These are phyloP conservation scores for Nyctibius bracteatus DNA, from an alignment of 2,113 vertebrate species.

Conservation along the genomic window DNA sequence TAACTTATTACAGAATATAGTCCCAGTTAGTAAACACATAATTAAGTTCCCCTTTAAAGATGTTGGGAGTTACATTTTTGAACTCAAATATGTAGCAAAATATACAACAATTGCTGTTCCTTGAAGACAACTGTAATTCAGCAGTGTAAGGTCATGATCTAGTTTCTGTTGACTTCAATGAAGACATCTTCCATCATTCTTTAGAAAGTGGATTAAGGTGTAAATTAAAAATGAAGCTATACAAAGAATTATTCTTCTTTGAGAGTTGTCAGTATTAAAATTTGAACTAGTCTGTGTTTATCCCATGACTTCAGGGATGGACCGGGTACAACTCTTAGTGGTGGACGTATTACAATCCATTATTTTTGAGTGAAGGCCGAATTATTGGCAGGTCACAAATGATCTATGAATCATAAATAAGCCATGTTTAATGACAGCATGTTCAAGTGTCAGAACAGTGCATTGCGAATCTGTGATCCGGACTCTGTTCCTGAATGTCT, in stretches of 20 bases:
- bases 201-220: not conserved
- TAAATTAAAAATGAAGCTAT: not conserved
- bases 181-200: not conserved
- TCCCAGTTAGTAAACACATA: not conserved
- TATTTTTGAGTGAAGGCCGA: not conserved
- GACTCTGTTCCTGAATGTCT: not conserved
- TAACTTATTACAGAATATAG: not conserved
- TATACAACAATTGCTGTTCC: not conserved
- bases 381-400: not conserved
- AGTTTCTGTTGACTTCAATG: not conserved
- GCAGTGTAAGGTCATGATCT: not conserved
- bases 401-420: not conserved
- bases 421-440: not conserved
- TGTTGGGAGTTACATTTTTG: not conserved
- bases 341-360: not conserved
- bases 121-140: not conserved
- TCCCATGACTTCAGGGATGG: not conserved
- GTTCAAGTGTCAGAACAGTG: not conserved
- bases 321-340: not conserved
- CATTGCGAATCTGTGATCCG: not conserved
- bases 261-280: not conserved
- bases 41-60: not conserved
- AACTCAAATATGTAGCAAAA: not conserved
- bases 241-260: not conserved
- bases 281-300: not conserved